These are phyloP conservation scores for Proales similis DNA, from an alignment of 1,140 invertebrate genomes.

Conservation along the genomic window DNA sequence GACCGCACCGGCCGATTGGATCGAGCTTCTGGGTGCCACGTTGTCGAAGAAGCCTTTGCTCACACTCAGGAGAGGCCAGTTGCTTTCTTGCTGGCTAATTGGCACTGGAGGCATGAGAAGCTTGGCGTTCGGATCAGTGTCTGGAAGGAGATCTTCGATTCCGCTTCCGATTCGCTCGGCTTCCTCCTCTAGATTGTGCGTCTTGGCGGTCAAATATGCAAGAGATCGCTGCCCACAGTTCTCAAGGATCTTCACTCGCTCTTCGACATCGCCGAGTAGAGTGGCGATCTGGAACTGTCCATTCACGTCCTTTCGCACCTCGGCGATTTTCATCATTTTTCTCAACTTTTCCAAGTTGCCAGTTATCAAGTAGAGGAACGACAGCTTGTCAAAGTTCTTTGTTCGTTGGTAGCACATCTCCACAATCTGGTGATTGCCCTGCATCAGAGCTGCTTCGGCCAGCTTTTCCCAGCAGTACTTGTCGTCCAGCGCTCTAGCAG, in stretches of 20 bases:
- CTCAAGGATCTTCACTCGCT: constrained; percentile 81
- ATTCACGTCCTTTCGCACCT: constrained; percentile 64
- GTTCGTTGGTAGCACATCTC: constrained; percentile 99
- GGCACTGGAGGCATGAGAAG: constrained; percentile 79
- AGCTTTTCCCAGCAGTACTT: constrained; percentile 89
- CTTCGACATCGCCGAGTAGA: constrained; percentile 78
- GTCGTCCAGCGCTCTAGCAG: constrained; percentile 85
- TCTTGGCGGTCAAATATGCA: constrained; percentile 86
- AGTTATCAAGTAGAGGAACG: constrained; percentile 94
- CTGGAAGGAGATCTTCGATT: constrained; percentile 60
- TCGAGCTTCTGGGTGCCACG: constrained; percentile 52
- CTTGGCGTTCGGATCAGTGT: constrained; percentile 66
- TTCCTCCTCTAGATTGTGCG: constrained; percentile 78
- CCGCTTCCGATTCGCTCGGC: constrained; percentile 65
- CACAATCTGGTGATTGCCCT: constrained; percentile 88
- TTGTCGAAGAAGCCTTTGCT: constrained; percentile 73
- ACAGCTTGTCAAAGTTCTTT: constrained; percentile 97
- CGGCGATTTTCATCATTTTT: constrained; percentile 93
- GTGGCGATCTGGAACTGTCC: constrained; percentile 92
- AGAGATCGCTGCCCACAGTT: constrained; percentile 58
- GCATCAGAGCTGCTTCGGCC: constrained; percentile 84
- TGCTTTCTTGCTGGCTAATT: constrained; percentile 72
- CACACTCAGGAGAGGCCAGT: constrained; percentile 91
- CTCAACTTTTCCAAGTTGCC: constrained; percentile 93
- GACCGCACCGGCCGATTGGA: background rate